These are phyloP conservation scores for Chiloscyllium punctatum DNA, from an alignment of 2,797 vertebrate species.

Conservation along the genomic window DNA sequence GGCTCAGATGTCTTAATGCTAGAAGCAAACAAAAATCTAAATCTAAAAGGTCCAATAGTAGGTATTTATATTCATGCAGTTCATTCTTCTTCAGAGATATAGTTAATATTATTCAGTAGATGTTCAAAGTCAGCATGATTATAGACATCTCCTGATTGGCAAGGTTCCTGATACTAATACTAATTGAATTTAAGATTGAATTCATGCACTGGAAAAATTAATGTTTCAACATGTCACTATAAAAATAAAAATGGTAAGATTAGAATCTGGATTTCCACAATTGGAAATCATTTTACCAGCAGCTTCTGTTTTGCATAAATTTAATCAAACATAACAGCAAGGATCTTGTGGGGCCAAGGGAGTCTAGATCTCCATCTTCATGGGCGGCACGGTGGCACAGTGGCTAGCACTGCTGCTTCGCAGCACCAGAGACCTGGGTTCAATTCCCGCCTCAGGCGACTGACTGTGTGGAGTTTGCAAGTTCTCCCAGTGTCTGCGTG, in stretches of 20 bases:
- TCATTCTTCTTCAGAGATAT: not conserved
- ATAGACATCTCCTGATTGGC: not conserved
- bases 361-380: not conserved
- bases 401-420: no score
- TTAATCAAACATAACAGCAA: not conserved
- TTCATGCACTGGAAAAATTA: not conserved
- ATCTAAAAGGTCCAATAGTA: no score
- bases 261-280: not conserved
- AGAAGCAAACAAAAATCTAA: no score
- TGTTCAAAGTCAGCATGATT: not conserved
- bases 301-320: not conserved
- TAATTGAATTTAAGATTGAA: not conserved
- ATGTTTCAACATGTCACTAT: not conserved
- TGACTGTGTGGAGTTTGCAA: no score
- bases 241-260: not conserved
- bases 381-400: no score
- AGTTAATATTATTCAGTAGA: not conserved
- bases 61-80: not conserved
- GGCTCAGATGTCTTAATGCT: no score
- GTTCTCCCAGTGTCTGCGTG: no score
- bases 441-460: no score
- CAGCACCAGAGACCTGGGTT: no score
- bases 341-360: not conserved
- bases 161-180: not conserved
- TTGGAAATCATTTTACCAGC: not conserved